Base-by-base conservation (phyloP, 2,113 vertebrate genomes). In the Ornithorhynchus anatinus region DNA sequence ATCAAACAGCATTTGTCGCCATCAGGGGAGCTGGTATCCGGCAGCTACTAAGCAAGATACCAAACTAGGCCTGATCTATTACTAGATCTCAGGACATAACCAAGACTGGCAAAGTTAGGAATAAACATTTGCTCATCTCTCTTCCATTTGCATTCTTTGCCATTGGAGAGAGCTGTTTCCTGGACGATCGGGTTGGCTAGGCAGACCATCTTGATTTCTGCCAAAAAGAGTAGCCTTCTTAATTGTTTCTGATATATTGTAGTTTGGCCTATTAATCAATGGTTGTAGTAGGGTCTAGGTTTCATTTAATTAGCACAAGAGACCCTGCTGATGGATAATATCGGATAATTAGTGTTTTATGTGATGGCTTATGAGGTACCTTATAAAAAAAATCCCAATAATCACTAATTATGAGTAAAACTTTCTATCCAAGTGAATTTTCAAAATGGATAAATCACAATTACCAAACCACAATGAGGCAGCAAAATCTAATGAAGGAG, bases 241-340 rank as follows among this genome's bases (percentile, higher is more conserved):
- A 72, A 60, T 57, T 78, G 56, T 65, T 81, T 68, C 62, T 68
- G 58, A 64, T 72, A 75, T 29, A 58, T 27, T 69, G 45, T 22
- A 23, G 53, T 71, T 73, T 65, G 48, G 63, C 77, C 60, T 65
- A 69, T 84, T 77, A 75, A 75, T 85, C 59, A 60, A 80, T 73
- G 67, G 68, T 58, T 43, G 57, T 81, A 67, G 78, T 54, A 56
- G 53, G 75, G 83, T 72, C 57, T 52, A 54, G 52, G 66, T 67
- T 80, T 81, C 70, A 84, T 85, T 85, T 84, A 85, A 81, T 84
- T 80, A 81, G 73, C 72, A 59, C 56, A 58, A 78, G 58, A 64
- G 44, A 75, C 60, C 56, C 63, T 32, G 67, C 72, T 72, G 67
- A 37, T 73, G 60, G 52, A 72, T 50, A 75, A 80, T 61, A 77